Percentiles rank a stretch among this genome's conserved stretches.
Evolutionary conservation across 64 coral and sea anemone species (phyloP).

Genomic region (Montipora foliosa): DNA sequence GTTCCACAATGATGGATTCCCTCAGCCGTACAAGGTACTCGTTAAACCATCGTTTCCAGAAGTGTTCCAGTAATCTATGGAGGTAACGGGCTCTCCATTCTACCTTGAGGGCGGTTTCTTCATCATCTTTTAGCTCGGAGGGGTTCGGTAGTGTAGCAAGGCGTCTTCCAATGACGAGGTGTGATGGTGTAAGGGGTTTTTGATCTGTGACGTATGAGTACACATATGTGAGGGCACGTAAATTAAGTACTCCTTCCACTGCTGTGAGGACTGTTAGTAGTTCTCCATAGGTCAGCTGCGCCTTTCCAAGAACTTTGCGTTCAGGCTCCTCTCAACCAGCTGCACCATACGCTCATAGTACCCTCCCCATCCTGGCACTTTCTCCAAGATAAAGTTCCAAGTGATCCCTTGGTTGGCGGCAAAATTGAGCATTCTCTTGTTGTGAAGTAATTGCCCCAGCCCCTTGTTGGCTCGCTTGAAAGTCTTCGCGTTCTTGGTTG

Average conservation of each 20-base stretch:
- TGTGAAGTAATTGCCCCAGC: constrained; percentile 44
- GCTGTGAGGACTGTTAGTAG: constrained; percentile 69
- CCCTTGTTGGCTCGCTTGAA: constrained; percentile 81
- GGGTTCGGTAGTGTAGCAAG: constrained; percentile 58
- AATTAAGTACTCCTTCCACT: constrained; percentile 75
- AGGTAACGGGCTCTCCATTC: constrained; percentile 44
- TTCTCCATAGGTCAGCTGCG: constrained; percentile 77
- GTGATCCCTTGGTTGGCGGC: constrained; percentile 54
- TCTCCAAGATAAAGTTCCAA: constrained; percentile 74
- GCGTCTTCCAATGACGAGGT: constrained; percentile 67
- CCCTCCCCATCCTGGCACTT: constrained; percentile 52
- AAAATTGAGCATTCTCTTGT: constrained; percentile 40
- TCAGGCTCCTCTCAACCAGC: constrained; percentile 66
- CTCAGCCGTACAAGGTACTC: constrained; percentile 48
- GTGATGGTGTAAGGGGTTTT: constrained; percentile 61
- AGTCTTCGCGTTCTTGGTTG: constrained; percentile 73
- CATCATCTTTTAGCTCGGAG: constrained; percentile 36
- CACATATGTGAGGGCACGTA: constrained; percentile 71
- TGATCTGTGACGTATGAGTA: constrained; percentile 54
- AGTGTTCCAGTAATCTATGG: constrained; percentile 45
- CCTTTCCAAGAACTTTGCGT: constrained; percentile 57
- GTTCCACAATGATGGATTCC: constrained; percentile 53
- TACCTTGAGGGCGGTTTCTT: neutral
- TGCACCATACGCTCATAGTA: constrained; percentile 70
- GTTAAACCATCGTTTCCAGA: constrained; percentile 57